A percentile compares a stretch with the other conserved stretches of the same genome.
phyloP scores from a whole-genome alignment of 2,113 vertebrate genomes.

The Atrichornis clamosus region DNA sequence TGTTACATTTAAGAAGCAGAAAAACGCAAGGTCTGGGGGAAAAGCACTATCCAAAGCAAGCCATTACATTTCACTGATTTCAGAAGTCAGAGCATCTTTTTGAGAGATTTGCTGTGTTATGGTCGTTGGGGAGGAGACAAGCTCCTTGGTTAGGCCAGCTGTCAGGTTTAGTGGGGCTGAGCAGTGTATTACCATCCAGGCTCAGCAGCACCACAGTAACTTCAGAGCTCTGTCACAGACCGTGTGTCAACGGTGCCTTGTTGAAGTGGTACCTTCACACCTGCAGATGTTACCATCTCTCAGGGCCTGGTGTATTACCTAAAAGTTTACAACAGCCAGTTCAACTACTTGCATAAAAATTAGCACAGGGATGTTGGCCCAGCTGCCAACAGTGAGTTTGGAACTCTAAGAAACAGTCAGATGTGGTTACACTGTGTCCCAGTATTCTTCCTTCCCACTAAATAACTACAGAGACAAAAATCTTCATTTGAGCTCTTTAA shows the following conservation, averaged over 20 bases:
- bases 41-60: background rate
- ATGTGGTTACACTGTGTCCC: background rate
- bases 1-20: background rate
- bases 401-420: background rate
- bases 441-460: background rate
- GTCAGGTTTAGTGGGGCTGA: background rate
- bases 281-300: background rate
- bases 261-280: background rate
- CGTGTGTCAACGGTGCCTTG: background rate
- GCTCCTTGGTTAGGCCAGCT: background rate
- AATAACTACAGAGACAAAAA: background rate
- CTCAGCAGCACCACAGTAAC: background rate
- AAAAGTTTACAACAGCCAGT: background rate
- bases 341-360: background rate
- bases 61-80: background rate
- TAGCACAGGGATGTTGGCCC: background rate
- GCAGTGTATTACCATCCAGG: background rate
- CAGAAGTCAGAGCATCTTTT: background rate
- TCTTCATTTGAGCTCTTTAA: background rate
- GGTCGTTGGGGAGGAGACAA: background rate
- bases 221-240: background rate
- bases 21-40: background rate
- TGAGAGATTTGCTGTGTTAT: background rate
- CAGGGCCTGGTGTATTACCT: background rate
- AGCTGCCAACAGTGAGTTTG: background rate